These are phyloP conservation scores for Ailurus styani DNA, from an alignment of 2,113 vertebrate genomes.

Conservation along the genomic window DNA sequence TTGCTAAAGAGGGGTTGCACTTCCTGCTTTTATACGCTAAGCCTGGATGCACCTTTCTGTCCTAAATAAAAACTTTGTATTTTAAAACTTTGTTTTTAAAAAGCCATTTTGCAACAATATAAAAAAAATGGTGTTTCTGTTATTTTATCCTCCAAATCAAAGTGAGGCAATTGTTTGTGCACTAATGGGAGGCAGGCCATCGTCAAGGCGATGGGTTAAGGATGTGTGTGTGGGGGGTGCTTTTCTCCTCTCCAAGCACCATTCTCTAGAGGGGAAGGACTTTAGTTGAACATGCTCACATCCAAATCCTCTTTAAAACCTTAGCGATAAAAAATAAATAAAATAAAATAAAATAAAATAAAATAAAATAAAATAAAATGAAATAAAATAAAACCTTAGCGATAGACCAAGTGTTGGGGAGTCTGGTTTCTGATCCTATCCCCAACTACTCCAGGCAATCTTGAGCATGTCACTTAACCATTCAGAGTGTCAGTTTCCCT, in stretches of 20 bases:
- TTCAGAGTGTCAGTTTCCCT: not conserved
- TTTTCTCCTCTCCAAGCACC: not conserved
- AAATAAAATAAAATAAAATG: too few relatives aligned
- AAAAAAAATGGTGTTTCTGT: not conserved
- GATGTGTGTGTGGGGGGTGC: not conserved
- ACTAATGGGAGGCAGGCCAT: not conserved
- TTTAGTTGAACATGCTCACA: not conserved
- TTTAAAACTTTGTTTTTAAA: conserved; percentile 31
- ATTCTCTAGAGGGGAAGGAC: not conserved
- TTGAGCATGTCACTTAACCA: not conserved
- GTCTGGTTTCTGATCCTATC: not conserved
- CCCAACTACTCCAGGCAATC: not conserved
- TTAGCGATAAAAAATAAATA: too few relatives aligned
- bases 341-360: too few relatives aligned
- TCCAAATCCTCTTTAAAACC: not conserved
- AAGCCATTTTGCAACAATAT: not conserved
- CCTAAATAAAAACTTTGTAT: conserved; percentile 7
- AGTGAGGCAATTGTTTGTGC: not conserved
- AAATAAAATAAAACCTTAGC: not conserved
- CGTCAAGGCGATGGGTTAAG: not conserved
- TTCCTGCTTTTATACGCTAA: not conserved
- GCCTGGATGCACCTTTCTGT: not conserved
- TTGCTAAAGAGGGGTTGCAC: not conserved
- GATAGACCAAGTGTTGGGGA: not conserved
- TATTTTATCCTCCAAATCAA: not conserved